A percentile compares a stretch with the other conserved stretches of the same genome.
These are phyloP conservation scores for Pocota personata DNA, from an alignment of 2,888 invertebrate species.

Conservation along the genomic window DNA sequence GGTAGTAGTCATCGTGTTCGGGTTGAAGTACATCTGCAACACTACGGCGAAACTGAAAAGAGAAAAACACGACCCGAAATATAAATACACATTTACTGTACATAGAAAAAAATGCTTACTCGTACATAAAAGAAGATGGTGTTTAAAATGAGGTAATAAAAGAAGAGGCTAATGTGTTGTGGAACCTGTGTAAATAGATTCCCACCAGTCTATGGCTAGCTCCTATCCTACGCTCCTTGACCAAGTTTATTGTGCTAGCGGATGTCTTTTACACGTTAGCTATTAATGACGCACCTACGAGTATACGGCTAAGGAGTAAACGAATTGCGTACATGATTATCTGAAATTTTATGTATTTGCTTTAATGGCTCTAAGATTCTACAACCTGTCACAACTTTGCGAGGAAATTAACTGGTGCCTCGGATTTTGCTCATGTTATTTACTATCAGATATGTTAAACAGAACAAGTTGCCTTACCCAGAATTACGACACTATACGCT, in stretches of 20 bases:
- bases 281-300: neutral
- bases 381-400: neutral
- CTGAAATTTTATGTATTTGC: neutral
- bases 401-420: neutral
- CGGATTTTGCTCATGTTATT: too few relatives aligned
- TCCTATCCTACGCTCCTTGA: neutral
- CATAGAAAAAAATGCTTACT: too few relatives aligned
- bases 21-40: conserved; percentile 88
- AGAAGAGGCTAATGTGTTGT: neutral
- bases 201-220: neutral
- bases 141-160: neutral
- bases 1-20: conserved; percentile 90
- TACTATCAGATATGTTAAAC: too few relatives aligned
- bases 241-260: neutral
- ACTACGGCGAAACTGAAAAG: conserved; percentile 87
- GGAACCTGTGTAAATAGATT: too few relatives aligned
- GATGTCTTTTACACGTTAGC: neutral
- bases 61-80: neutral
- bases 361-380: neutral
- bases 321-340: too few relatives aligned
- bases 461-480: neutral
- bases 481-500: neutral
- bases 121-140: neutral
- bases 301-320: neutral
- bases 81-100: neutral